These are phyloP conservation scores for Thera obeliscata DNA, from an alignment of 2,888 invertebrate genomes.

Conservation along the genomic window DNA sequence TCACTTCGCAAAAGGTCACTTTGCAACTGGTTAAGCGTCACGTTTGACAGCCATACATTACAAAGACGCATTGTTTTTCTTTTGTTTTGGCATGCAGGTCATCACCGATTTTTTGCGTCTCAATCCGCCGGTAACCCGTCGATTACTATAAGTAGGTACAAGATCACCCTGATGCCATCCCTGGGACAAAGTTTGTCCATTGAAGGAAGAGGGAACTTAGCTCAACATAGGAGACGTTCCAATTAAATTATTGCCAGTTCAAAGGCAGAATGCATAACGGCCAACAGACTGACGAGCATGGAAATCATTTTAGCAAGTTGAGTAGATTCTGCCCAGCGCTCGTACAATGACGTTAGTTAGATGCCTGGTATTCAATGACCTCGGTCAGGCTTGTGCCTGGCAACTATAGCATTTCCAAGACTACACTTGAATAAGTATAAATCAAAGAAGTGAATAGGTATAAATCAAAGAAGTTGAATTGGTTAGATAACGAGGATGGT, in stretches of 20 bases:
- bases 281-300: conserved; percentile 58
- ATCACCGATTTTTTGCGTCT: too few relatives aligned
- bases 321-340: conserved; percentile 32
- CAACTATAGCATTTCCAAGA: not conserved
- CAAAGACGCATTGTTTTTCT: too few relatives aligned
- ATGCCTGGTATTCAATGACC: conserved; percentile 9
- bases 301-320: conserved; percentile 67
- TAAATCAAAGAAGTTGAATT: too few relatives aligned
- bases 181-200: conserved; percentile 61
- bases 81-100: too few relatives aligned
- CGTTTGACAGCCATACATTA: too few relatives aligned
- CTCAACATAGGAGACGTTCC: conserved; percentile 60
- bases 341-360: conserved; percentile 49
- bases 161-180: conserved; percentile 15
- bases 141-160: not conserved
- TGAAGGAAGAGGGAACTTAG: conserved; percentile 62
- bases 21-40: too few relatives aligned
- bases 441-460: too few relatives aligned
- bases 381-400: not conserved
- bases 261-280: conserved; percentile 75
- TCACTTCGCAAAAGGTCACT: too few relatives aligned
- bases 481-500: too few relatives aligned
- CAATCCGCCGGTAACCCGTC: too few relatives aligned
- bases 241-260: conserved; percentile 79
- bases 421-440: too few relatives aligned